A percentile compares a stretch with the other conserved stretches of the same genome.
Conservation (phyloP, 2,113 vertebrate genomes). For the Peromyscus maniculatus region DNA sequence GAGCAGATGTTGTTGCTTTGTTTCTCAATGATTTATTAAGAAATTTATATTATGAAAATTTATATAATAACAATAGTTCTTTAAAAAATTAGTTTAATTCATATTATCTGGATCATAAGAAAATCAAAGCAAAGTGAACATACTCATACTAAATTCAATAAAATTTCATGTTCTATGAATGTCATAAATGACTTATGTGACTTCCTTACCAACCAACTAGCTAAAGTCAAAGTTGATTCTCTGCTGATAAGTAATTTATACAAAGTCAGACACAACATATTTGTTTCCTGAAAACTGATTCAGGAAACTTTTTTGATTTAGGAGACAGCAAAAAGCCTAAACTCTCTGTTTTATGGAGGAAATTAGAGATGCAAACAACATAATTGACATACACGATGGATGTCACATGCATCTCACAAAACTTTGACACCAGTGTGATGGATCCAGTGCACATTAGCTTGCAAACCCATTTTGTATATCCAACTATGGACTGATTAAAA, state of each 20-base stretch:
- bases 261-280: not conserved
- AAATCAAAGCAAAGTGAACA: not conserved
- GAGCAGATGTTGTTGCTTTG: not conserved
- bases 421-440: not conserved
- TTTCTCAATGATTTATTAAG: not conserved
- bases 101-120: not conserved
- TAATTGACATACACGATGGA: not conserved
- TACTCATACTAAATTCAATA: not conserved
- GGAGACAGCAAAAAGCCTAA: not conserved
- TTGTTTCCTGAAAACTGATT: not conserved
- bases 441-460: not conserved
- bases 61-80: not conserved
- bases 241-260: not conserved
- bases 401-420: not conserved
- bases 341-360: not conserved
- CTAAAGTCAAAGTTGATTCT: not conserved
- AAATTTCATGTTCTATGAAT: not conserved
- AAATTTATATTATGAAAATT: not conserved
- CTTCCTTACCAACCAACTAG: not conserved
- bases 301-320: not conserved
- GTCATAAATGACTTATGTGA: not conserved
- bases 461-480: not conserved
- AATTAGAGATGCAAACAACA: not conserved
- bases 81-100: not conserved
- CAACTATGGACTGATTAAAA: not conserved